Percentiles rank a stretch among this genome's conserved stretches.
phyloP scores from a whole-genome alignment of 2,888 invertebrate genomes.

The Heliconius cydno region DNA sequence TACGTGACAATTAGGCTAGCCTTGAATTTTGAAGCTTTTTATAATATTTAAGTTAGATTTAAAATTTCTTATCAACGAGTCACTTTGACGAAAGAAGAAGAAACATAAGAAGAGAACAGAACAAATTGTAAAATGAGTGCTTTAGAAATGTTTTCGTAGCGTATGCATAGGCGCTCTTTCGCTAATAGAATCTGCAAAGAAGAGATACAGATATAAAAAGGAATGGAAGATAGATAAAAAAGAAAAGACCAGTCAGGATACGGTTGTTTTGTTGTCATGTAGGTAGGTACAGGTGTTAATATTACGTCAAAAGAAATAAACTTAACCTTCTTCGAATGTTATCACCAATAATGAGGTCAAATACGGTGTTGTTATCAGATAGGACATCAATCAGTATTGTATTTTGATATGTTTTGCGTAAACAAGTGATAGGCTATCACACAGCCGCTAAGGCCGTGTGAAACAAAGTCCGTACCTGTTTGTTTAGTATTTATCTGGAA shows the following conservation, averaged over 20 bases:
- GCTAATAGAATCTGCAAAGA: too few species aligned
- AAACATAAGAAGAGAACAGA: too few species aligned
- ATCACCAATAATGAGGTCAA: conserved; percentile 19
- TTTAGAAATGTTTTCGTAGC: too few species aligned
- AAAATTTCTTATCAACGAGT: too few species aligned
- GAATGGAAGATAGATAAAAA: too few species aligned
- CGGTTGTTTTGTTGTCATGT: background rate
- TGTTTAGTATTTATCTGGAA: background rate
- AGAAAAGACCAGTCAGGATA: too few species aligned
- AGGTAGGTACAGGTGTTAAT: background rate
- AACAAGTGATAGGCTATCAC: conserved; percentile 38
- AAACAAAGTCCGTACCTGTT: conserved; percentile 33
- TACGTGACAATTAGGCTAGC: background rate
- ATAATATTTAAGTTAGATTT: background rate
- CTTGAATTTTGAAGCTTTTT: background rate
- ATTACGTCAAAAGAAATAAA: conserved; percentile 9
- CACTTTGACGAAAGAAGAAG: too few species aligned
- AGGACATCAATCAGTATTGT: conserved; percentile 41
- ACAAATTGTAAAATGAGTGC: too few species aligned
- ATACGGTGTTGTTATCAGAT: conserved; percentile 27
- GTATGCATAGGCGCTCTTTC: too few species aligned
- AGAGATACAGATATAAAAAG: too few species aligned
- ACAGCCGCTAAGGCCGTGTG: conserved; percentile 33
- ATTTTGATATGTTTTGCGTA: conserved; percentile 47
- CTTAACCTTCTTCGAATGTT: conserved; percentile 19